Evolutionary conservation across 2,888 invertebrate species (phyloP).

Genomic region (Oxyteleia sp.): DNA sequence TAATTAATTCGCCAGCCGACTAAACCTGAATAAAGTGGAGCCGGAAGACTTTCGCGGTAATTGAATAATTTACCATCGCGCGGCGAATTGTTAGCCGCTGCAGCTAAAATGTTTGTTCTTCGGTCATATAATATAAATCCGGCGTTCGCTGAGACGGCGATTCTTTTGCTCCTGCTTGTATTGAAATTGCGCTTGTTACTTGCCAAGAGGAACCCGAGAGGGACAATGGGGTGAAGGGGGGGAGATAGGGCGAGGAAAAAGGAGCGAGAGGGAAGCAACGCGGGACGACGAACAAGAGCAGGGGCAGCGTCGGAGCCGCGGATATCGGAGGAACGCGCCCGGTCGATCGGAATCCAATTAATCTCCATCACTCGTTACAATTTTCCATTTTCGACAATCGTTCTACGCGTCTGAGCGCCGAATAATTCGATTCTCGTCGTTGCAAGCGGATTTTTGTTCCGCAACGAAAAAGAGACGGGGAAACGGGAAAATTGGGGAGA

Average conservation of each 20-base stretch:
- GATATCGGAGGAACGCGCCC: constrained; percentile 55
- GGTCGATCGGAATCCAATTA: constrained; percentile 66
- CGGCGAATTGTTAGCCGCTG: constrained; percentile 41
- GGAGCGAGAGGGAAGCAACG: constrained; percentile 23
- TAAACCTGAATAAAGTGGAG: constrained; percentile 40
- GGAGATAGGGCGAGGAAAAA: no score
- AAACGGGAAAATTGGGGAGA: no score
- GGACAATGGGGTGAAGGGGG: constrained; percentile 1
- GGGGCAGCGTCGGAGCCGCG: constrained; percentile 37
- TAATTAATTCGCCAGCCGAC: constrained; percentile 53
- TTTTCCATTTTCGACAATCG: constrained; percentile 62
- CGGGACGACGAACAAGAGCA: constrained; percentile 19
- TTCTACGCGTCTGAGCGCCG: constrained; percentile 46
- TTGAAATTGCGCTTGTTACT: constrained; percentile 50
- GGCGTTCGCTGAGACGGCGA: constrained; percentile 31
- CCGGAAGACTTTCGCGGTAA: constrained; percentile 48
- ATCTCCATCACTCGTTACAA: constrained; percentile 66
- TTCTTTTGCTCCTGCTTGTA: constrained; percentile 59
- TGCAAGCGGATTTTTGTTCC: constrained; percentile 49
- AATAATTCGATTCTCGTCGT: constrained; percentile 63
- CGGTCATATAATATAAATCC: constrained; percentile 37
- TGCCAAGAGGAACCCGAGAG: constrained; percentile 17
- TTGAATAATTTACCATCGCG: constrained; percentile 60
- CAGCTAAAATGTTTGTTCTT: constrained; percentile 55
- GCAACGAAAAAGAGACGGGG: constrained; percentile 9